A percentile compares a stretch with the other conserved stretches of the same genome.
These are phyloP conservation scores for Malthinus flaveolus DNA, from an alignment of 2,888 invertebrate genomes.

Conservation along the genomic window DNA sequence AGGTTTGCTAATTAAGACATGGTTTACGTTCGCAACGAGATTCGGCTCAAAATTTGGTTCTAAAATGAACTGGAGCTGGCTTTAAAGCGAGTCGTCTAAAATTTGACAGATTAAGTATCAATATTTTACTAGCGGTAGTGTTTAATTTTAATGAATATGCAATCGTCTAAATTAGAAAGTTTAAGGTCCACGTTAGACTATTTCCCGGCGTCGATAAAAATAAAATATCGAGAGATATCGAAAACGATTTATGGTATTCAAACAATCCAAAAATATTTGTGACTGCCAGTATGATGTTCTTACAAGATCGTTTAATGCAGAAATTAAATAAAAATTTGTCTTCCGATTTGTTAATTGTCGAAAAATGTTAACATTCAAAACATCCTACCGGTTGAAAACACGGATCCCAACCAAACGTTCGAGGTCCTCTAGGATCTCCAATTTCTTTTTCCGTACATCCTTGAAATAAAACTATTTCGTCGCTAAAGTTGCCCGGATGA, in stretches of 20 bases:
- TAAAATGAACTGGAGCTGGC: too few species aligned
- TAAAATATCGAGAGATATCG: conserved; percentile 20
- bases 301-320: conserved; percentile 33
- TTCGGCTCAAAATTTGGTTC: too few species aligned
- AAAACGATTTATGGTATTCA: conserved; percentile 32
- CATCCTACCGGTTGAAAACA: conserved; percentile 84
- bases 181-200: too few species aligned
- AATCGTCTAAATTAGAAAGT: too few species aligned
- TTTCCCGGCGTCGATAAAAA: too few species aligned
- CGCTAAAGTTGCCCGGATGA: conserved; percentile 59
- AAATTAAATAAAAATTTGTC: conserved; percentile 19
- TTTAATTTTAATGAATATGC: too few species aligned
- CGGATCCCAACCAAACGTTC: conserved; percentile 97
- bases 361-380: conserved; percentile 30
- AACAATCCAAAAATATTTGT: conserved; percentile 33
- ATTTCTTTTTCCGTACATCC: conserved; percentile 78
- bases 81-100: too few species aligned
- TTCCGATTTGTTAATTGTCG: conserved; percentile 37
- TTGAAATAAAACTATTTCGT: conserved; percentile 37
- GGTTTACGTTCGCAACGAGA: too few species aligned
- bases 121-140: too few species aligned
- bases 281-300: conserved; percentile 37
- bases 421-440: conserved; percentile 81
- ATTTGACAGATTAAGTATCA: too few species aligned
- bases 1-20: too few species aligned